Evolutionary conservation across 2,797 vertebrate species (phyloP).

Genomic region (Leptatherina wallacei): DNA sequence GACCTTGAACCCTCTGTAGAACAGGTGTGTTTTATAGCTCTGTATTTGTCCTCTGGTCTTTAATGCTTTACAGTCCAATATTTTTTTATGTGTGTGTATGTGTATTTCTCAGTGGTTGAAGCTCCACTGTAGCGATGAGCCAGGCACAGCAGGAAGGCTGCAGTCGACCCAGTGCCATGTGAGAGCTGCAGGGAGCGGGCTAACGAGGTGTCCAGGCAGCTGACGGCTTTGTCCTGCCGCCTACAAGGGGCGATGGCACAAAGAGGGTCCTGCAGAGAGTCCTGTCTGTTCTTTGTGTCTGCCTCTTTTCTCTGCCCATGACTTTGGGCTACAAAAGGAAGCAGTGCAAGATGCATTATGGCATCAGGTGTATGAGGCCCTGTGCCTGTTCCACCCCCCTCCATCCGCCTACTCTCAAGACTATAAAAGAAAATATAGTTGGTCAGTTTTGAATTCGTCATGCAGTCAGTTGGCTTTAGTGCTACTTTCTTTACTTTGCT

Average conservation of each 20-base stretch:
- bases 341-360: slow-evolving; percentile 48
- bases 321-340: slow-evolving; percentile 69
- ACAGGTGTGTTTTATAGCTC: slow-evolving; percentile 79
- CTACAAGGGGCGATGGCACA: slow-evolving; percentile 66
- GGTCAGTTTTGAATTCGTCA: slow-evolving; percentile 15
- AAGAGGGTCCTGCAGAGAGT: slow-evolving; percentile 77
- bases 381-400: slow-evolving; percentile 32
- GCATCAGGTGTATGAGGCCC: slow-evolving; percentile 77
- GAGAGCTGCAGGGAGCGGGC: slow-evolving; percentile 74
- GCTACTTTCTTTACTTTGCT: slow-evolving; percentile 7
- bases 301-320: slow-evolving; percentile 61
- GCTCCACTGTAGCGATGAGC: slow-evolving; percentile 57
- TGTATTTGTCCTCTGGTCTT: slow-evolving; percentile 55
- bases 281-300: slow-evolving; percentile 82
- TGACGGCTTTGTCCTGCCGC: slow-evolving; percentile 77
- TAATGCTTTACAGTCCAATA: slow-evolving; percentile 34
- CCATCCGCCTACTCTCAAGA: slow-evolving; percentile 16
- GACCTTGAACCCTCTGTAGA: slow-evolving; percentile 62
- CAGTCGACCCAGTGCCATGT: slow-evolving; percentile 70
- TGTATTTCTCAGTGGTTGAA: slow-evolving; percentile 43
- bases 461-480: slow-evolving; percentile 5
- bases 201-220: slow-evolving; percentile 82
- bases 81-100: slow-evolving; percentile 24
- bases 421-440: slow-evolving; percentile 26
- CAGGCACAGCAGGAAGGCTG: slow-evolving; percentile 56